These are phyloP conservation scores for Alloplasta piceator DNA, from an alignment of 2,888 invertebrate species.

Conservation along the genomic window DNA sequence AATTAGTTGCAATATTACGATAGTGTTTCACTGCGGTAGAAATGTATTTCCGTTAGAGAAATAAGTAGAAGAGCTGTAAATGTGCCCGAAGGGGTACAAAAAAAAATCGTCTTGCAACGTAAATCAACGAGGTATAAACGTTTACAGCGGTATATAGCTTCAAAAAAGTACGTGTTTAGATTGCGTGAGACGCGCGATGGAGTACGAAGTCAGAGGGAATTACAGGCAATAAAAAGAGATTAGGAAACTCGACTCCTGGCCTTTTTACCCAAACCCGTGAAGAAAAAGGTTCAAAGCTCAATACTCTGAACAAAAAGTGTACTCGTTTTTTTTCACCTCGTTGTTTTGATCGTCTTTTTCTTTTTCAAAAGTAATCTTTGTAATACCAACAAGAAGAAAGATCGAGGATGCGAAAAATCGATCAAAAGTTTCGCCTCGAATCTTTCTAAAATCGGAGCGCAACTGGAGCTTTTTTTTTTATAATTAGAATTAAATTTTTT, in stretches of 20 bases:
- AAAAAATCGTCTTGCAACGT: constrained; percentile 17
- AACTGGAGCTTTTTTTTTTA: constrained; percentile 15
- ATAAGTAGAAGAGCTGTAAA: too few species aligned
- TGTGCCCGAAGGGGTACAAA: too few species aligned
- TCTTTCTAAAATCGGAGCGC: constrained; percentile 30
- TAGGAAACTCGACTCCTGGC: constrained; percentile 77
- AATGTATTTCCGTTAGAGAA: too few species aligned
- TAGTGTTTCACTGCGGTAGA: too few species aligned
- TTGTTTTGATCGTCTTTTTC: constrained; percentile 3
- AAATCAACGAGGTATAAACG: constrained; percentile 45
- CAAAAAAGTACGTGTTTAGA: constrained; percentile 69
- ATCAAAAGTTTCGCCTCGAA: constrained; percentile 36
- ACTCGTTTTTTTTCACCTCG: not conserved
- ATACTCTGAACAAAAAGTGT: constrained; percentile 24
- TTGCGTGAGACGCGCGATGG: constrained; percentile 73
- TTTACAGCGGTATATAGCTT: constrained; percentile 27
- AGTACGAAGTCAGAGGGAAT: constrained; percentile 75
- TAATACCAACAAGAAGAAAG: constrained; percentile 38
- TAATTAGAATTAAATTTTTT: not conserved
- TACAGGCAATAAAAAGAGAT: constrained; percentile 81
- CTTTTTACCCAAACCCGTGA: constrained; percentile 55
- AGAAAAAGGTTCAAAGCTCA: constrained; percentile 63
- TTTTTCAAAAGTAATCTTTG: constrained; percentile 22
- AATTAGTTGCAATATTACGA: too few species aligned
- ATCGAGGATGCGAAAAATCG: constrained; percentile 40